Evolutionary conservation across 1,140 invertebrate genomes (phyloP).

Genomic region (Caenorhabditis latens): DNA sequence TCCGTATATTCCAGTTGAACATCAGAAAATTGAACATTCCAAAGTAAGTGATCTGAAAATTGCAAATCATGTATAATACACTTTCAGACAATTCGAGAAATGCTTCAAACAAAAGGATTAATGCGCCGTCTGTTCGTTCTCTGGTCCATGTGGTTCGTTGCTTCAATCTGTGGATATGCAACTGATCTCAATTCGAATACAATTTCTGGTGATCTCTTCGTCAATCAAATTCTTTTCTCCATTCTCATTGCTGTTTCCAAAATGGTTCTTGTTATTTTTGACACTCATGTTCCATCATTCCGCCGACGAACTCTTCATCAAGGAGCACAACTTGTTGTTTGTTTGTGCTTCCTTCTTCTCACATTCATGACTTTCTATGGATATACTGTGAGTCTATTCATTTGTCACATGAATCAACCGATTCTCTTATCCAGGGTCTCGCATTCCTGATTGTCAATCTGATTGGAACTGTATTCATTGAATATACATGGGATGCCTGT

Average conservation of each 20-base stretch:
- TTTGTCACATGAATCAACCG: background rate
- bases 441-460: slow-evolving; percentile 73
- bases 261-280: slow-evolving; percentile 66
- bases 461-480: slow-evolving; percentile 73
- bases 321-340: slow-evolving; percentile 70
- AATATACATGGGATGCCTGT: slow-evolving; percentile 77
- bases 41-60: slow-evolving; percentile 48
- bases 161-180: slow-evolving; percentile 76
- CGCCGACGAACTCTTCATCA: slow-evolving; percentile 74
- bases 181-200: slow-evolving; percentile 75
- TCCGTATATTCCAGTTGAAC: slow-evolving; percentile 67
- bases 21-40: slow-evolving; percentile 69
- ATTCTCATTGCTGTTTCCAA: slow-evolving; percentile 75
- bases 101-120: slow-evolving; percentile 54
- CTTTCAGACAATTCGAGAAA: slow-evolving; percentile 36
- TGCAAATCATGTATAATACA: background rate
- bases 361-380: slow-evolving; percentile 69
- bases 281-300: slow-evolving; percentile 69
- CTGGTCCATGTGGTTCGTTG: slow-evolving; percentile 73
- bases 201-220: slow-evolving; percentile 73
- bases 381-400: slow-evolving; percentile 65
- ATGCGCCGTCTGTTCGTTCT: slow-evolving; percentile 64
- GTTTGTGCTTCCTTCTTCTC: slow-evolving; percentile 74
- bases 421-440: slow-evolving; percentile 64
- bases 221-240: slow-evolving; percentile 76